Conservation (phyloP, 53 echinoderm and acorn worm genomes). For the Crossaster papposus region DNA sequence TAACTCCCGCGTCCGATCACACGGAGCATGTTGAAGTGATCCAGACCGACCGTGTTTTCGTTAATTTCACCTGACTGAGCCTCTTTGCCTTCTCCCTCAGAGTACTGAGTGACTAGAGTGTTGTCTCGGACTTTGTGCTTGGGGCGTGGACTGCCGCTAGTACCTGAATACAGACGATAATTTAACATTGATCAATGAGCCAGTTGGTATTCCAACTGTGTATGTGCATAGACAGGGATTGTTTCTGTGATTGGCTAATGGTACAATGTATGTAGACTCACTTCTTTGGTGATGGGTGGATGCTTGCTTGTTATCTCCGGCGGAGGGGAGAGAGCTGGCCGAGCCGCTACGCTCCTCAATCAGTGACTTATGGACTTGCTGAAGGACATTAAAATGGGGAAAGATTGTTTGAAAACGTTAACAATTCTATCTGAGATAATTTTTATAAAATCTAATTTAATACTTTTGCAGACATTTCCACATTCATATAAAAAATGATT, state of each 20-base stretch:
- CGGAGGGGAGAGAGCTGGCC: conserved; percentile 65
- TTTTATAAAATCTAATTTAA: not conserved
- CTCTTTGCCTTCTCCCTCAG: conserved; percentile 65
- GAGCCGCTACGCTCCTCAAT: conserved; percentile 74
- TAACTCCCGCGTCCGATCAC: conserved; percentile 98
- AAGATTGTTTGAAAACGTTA: not conserved
- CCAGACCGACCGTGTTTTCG: conserved; percentile 77
- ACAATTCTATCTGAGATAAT: too few relatives aligned
- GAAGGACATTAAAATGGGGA: not conserved
- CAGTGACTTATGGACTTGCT: conserved; percentile 48
- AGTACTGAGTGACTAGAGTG: conserved; percentile 67
- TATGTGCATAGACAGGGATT: too few relatives aligned
- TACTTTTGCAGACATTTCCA: not conserved
- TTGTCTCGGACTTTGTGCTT: conserved; percentile 82
- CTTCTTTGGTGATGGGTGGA: conserved; percentile 81
- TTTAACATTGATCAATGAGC: not conserved
- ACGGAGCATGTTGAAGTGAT: conserved; percentile 93
- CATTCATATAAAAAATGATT: not conserved
- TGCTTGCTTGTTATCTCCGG: conserved; percentile 67
- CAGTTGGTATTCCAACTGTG: too few relatives aligned
- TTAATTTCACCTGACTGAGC: conserved; percentile 52
- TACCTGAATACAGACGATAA: conserved; percentile 47
- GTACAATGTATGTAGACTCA: conserved; percentile 59
- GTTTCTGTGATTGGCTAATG: too few relatives aligned
- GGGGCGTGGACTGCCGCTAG: conserved; percentile 88